phyloP scores from a whole-genome alignment of 2,888 invertebrate species.

The Lasioglossum pauxillum region DNA sequence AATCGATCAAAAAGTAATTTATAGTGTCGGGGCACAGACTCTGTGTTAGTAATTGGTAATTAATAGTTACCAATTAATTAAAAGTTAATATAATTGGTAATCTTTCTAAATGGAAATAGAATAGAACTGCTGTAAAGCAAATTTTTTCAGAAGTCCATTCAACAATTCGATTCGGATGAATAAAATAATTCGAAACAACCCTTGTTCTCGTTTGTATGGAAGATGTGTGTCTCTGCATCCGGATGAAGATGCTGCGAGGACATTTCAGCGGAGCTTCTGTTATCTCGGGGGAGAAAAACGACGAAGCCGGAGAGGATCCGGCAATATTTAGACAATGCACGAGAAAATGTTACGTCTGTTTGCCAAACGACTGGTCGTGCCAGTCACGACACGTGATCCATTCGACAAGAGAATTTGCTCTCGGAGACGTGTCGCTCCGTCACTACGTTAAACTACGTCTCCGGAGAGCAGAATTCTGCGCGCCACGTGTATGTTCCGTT shows the following conservation, averaged over 20 bases:
- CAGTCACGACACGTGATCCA: slow-evolving; percentile 25
- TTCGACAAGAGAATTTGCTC: slow-evolving; percentile 49
- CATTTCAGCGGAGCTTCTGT: background rate
- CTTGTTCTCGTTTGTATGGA: background rate
- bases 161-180: background rate
- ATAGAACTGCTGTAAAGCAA: background rate
- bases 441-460: slow-evolving; percentile 33
- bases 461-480: slow-evolving; percentile 41
- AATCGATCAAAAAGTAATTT: background rate
- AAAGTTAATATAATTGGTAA: too few relatives aligned
- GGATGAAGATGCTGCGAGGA: background rate
- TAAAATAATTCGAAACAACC: background rate
- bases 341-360: slow-evolving; percentile 13
- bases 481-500: slow-evolving; percentile 24
- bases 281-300: slow-evolving; percentile 1
- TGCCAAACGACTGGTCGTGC: background rate
- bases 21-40: too few relatives aligned
- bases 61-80: too few relatives aligned
- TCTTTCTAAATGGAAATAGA: too few relatives aligned
- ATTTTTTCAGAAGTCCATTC: background rate
- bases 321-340: slow-evolving; percentile 15
- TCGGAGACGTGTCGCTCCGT: slow-evolving; percentile 25
- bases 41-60: too few relatives aligned
- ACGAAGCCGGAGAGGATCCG: background rate
- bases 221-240: background rate